Evolutionary conservation across 2,797 vertebrate species (phyloP).

Genomic region (Basileuterus tristriatus): DNA sequence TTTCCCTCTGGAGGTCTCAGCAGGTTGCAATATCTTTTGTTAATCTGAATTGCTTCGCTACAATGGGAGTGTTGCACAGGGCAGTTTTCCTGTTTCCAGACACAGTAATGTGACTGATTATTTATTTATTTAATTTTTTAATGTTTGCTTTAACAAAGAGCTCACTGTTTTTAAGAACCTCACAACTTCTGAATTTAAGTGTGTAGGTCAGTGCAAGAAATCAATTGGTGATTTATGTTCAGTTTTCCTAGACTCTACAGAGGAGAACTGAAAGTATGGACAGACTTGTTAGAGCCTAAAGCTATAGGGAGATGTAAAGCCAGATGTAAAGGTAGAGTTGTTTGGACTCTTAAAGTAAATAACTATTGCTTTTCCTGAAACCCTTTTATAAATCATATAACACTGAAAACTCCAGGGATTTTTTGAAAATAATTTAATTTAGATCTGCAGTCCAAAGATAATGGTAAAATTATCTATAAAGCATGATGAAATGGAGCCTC

Average conservation of each 20-base stretch:
- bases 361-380: background rate
- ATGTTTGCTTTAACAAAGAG: background rate
- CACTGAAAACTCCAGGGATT: background rate
- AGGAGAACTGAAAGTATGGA: background rate
- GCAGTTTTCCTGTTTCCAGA: too few relatives aligned
- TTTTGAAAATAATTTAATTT: background rate
- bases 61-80: fast-evolving
- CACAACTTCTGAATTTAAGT: background rate
- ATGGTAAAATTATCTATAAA: background rate
- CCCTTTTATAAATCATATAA: background rate
- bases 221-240: background rate
- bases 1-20: too few relatives aligned
- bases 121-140: background rate
- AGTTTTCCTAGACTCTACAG: background rate
- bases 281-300: background rate
- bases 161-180: background rate
- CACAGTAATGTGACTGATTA: fast-evolving
- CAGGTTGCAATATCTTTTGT: fast-evolving
- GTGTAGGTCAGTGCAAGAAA: background rate
- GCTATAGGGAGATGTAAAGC: background rate
- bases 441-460: background rate
- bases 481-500: background rate
- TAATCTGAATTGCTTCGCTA: fast-evolving
- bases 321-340: background rate
- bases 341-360: background rate